Base-by-base conservation (phyloP, 2,113 vertebrate species). In the Pavo muticus region DNA sequence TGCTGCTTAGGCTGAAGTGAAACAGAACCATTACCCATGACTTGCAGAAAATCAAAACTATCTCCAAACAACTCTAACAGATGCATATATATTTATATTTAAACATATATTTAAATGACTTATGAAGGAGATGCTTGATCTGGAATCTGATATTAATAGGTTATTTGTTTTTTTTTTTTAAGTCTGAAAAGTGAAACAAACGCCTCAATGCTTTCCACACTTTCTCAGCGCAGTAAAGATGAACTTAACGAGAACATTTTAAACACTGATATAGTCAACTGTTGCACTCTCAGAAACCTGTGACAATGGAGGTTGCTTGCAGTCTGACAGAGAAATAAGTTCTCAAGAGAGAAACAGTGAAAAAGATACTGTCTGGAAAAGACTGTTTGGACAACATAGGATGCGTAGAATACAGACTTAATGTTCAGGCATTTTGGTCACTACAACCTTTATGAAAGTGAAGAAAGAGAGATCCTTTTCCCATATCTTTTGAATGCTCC, bases 231-330 rank as follows among this genome's bases (percentile, higher is more conserved):
- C 81, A 87, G 83, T 40, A 60, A 82, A 77, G 87, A 70, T 78
- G 84, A 92, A 86, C 82, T 80, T 90, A 94, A 94, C 69, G 87
- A 92, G 93, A 94, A 68, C 87, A 91, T 92, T 92, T 95, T 91
- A 89, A 89, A 91, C 71, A 81, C 90, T 86, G 80, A 84, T 93
- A 91, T 2, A 83, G 87, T 83, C 90, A 87, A 92, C 90, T 92
- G 45, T 32, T 39, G 70, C 72, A 87, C 71, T 87, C 81, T 25
- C 57, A 82, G 68, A 73, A 50, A 56, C 56, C 17, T 90, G 56
- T 60, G 47, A 63, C 45, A 83, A 20, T 50, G 32, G 39, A 73
- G 23, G n/a, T 35, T 93, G 50, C 45, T 87, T 67, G 75, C 54
- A 87, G 40, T 39, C 74, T 87, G 77, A 69, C 47, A 73, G 65